Percentiles rank a stretch among this genome's conserved stretches.
phyloP scores from a whole-genome alignment of 2,113 vertebrate genomes.

The Scatophagus argus region DNA sequence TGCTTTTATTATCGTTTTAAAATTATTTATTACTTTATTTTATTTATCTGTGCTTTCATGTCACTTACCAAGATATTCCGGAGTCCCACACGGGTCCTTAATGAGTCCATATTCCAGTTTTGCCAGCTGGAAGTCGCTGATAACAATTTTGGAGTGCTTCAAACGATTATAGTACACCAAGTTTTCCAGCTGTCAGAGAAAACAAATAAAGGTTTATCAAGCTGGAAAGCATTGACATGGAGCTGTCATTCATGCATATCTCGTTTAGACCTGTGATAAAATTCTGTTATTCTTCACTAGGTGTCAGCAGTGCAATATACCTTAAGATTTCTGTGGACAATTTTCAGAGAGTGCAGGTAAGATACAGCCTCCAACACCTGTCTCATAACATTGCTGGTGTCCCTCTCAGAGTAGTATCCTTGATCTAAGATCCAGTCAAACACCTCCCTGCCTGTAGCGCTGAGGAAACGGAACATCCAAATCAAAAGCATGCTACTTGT shows the following conservation, averaged over 20 bases:
- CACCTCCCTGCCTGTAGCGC: constrained; percentile 96
- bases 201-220: constrained; percentile 8
- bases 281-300: constrained; percentile 56
- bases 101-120: constrained; percentile 97
- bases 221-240: not conserved
- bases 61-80: constrained; percentile 91
- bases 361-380: constrained; percentile 97
- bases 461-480: constrained; percentile 63
- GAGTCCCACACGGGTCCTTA: constrained; percentile 98
- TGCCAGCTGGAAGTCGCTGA: constrained; percentile 98
- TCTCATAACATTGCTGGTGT: constrained; percentile 98
- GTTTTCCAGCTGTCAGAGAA: constrained; percentile 91
- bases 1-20: not conserved
- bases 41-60: not conserved
- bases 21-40: no score
- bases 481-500: constrained; percentile 18
- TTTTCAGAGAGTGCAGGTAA: constrained; percentile 96
- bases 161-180: constrained; percentile 97
- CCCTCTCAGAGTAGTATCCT: constrained; percentile 97
- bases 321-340: constrained; percentile 98
- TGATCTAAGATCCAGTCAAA: constrained; percentile 99
- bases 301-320: constrained; percentile 78
- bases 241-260: not conserved
- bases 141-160: constrained; percentile 99
- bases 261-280: constrained; percentile 22